phyloP scores from a whole-genome alignment of 2,113 vertebrate genomes.

The Strix uralensis region DNA sequence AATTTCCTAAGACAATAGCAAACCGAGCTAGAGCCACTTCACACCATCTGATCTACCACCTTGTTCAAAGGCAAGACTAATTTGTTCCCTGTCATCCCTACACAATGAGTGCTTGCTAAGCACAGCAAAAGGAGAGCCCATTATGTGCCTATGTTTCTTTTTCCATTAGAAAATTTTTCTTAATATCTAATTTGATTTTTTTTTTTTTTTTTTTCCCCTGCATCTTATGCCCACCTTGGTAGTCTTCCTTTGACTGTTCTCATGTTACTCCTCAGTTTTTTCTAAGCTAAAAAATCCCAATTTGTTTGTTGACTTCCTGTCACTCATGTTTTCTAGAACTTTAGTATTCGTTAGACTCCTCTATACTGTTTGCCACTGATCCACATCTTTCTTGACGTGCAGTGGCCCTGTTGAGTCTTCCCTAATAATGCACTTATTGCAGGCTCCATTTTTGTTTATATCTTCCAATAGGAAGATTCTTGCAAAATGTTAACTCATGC shows the following conservation, averaged over 20 bases:
- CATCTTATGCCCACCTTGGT: background rate
- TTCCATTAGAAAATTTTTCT: background rate
- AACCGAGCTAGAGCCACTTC: background rate
- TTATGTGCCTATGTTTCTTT: background rate
- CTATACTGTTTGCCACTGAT: background rate
- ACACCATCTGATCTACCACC: background rate
- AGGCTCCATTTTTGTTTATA: background rate
- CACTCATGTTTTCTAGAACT: background rate
- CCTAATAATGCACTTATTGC: background rate
- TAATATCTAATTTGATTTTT: background rate
- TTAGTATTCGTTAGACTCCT: background rate
- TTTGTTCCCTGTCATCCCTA: background rate
- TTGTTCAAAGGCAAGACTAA: background rate
- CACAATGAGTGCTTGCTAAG: background rate
- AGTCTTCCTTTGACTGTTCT: background rate
- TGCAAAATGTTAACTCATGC: background rate
- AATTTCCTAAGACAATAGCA: background rate
- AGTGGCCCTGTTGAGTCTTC: background rate
- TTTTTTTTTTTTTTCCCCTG: no score
- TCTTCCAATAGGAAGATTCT: background rate
- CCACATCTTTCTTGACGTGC: background rate
- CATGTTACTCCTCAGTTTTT: background rate
- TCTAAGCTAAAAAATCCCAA: background rate
- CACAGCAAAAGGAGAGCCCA: rapidly evolving
- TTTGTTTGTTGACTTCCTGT: background rate